Evolutionary conservation across 2,113 vertebrate species (phyloP), one percentile per base, ranked within the genome.

Genomic region (Petrocephalus zakoni): DNA sequence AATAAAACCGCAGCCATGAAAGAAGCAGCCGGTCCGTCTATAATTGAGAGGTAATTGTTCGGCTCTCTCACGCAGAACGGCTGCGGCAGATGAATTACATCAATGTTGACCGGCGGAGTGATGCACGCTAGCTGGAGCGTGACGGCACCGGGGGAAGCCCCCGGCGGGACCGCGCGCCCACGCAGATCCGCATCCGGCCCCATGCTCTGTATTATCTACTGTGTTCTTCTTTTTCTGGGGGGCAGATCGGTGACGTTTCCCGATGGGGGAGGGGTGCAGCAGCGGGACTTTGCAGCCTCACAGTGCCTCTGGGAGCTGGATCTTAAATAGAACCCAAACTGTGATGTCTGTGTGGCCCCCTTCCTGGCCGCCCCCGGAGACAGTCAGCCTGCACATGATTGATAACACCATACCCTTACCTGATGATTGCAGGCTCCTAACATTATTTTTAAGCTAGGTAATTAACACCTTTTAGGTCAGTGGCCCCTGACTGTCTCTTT

Each of bases 381-480:
- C 37, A 0, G 15, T 49, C 34, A 78, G 6, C 81, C 81, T 49
- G 34, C 81, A 1, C 21, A 72, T 92, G 89, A 90, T 75, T 89
- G 87, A 90, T 89, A 53, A 46, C 55, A 89, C 85, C 52, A 87
- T 2, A 9, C 58, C 68, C 51, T 61, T 72, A 53, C 90, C 88
- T 87, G 82, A 64, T 89, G 37, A 87, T 68, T 78, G 51, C 53
- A 81, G 25, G 78, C 68, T 88, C 46, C 72, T 78, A 89, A 52
- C 56, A 55, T 88, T 91, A 42, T 91, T 53, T 34, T 47, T 89
- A 52, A 25, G 82, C 29, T 89, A 91, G 89, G 37, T 87, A 89
- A 92, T 91, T 83, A 91, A 85, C 89, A 91, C 88, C 53, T 87
- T 88, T 61, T 49, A 47, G 89, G 87, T 86, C 25, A 89, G 87